These are phyloP conservation scores for Chiloscyllium punctatum DNA, from an alignment of 2,797 vertebrate genomes.

Conservation along the genomic window DNA sequence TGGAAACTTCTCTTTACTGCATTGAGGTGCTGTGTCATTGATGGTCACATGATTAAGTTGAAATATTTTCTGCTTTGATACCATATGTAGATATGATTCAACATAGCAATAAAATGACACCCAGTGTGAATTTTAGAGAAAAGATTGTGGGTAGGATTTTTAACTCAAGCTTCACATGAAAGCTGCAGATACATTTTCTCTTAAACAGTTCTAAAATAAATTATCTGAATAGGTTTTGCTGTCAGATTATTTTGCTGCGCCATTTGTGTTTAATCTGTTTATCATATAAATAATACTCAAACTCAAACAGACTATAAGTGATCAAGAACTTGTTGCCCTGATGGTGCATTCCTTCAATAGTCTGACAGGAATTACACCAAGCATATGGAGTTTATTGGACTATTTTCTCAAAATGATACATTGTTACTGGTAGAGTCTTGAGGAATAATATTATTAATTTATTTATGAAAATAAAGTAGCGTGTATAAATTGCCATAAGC, in stretches of 20 bases:
- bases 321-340: background rate
- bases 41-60: background rate
- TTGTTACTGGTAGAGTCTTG: background rate
- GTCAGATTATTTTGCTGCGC: background rate
- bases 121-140: background rate
- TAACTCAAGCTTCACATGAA: background rate
- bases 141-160: background rate
- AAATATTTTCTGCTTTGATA: background rate
- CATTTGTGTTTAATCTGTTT: background rate
- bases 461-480: too few relatives aligned
- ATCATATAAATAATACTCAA: background rate
- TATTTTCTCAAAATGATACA: background rate
- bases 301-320: background rate
- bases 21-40: background rate
- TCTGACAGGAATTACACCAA: background rate
- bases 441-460: too few relatives aligned
- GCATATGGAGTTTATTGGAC: background rate
- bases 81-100: background rate
- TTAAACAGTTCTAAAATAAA: background rate
- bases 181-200: background rate
- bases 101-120: background rate
- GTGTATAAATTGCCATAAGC: too few relatives aligned
- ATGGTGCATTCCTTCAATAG: background rate
- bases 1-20: background rate
- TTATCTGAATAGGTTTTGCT: background rate